Base-by-base conservation (phyloP, 1,140 invertebrate species). In the Drosophila eugracilis region DNA sequence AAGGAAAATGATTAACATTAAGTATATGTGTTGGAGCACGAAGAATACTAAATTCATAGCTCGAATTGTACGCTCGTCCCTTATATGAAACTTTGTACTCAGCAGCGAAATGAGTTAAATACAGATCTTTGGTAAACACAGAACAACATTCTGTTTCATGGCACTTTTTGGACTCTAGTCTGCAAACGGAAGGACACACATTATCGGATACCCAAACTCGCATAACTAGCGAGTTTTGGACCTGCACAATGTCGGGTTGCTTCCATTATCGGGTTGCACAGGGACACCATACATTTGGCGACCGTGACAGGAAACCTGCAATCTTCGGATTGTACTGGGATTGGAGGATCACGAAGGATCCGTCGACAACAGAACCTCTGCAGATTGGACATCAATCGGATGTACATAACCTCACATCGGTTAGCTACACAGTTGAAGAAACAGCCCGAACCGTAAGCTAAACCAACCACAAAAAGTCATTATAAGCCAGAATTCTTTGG, bases 1-100 rank as follows among this genome's bases (percentile, higher is more conserved):
- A n/a, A n/a, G n/a, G n/a, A n/a, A n/a, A n/a, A n/a, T n/a, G n/a
- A n/a, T n/a, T n/a, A n/a, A n/a, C n/a, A n/a, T n/a, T n/a, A n/a
- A n/a, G n/a, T n/a, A n/a, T n/a, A n/a, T n/a, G n/a, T 34, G 32
- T 34, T 34, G 32, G 32, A 34, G n/a, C 32, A 34, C 32, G 32
- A 34, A 34, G 12, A 34, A 34, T 34, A 12, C 32, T 34, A 34
- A 34, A 34, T 34, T 34, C n/a, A 34, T 34, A 34, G 14, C 32
- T n/a, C 32, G 32, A 34, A 34, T 34, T 14, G 32, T 14, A 34
- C n/a, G 3, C n/a, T 34, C 12, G 4, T 5, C 28, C n/a, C n/a
- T n/a, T n/a, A n/a, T n/a, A n/a, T n/a, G n/a, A n/a, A n/a, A n/a
- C n/a, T n/a, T n/a, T n/a, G n/a, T n/a, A n/a, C n/a, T n/a, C n/a